Evolutionary conservation across 2,797 vertebrate genomes (phyloP).

Genomic region (Numenius phaeopus): DNA sequence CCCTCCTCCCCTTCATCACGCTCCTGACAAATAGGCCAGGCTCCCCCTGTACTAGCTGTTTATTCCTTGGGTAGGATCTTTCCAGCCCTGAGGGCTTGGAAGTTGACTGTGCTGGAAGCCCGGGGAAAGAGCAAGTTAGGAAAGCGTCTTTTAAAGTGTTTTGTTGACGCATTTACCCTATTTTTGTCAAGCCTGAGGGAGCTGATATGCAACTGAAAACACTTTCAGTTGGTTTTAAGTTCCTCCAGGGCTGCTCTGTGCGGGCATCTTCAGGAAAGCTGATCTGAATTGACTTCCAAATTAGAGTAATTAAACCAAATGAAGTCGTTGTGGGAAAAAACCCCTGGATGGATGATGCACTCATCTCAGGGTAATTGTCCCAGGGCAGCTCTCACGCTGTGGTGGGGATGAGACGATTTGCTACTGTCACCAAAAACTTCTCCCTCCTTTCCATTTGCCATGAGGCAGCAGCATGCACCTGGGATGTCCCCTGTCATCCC

Average conservation of each 20-base stretch:
- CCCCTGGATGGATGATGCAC: not conserved
- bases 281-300: constrained; percentile 2
- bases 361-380: not conserved
- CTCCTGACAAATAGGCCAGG: not conserved
- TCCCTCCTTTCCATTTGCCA: not conserved
- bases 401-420: not conserved
- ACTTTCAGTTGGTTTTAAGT: not conserved
- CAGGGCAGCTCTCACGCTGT: not conserved
- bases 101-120: not conserved
- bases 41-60: not conserved
- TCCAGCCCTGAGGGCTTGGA: not conserved
- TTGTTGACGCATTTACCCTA: not conserved
- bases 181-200: not conserved
- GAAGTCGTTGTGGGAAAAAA: not conserved
- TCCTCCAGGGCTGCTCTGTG: not conserved
- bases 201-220: not conserved
- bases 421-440: not conserved
- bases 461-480: not conserved
- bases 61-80: not conserved
- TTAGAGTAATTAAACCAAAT: constrained; percentile 18
- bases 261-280: not conserved
- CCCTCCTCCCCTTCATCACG: rapidly evolving
- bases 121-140: not conserved
- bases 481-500: not conserved
- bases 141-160: not conserved